Evolutionary conservation across 2,888 invertebrate genomes (phyloP), one percentile per base, ranked within the genome.

Genomic region (Unio delphinus): DNA sequence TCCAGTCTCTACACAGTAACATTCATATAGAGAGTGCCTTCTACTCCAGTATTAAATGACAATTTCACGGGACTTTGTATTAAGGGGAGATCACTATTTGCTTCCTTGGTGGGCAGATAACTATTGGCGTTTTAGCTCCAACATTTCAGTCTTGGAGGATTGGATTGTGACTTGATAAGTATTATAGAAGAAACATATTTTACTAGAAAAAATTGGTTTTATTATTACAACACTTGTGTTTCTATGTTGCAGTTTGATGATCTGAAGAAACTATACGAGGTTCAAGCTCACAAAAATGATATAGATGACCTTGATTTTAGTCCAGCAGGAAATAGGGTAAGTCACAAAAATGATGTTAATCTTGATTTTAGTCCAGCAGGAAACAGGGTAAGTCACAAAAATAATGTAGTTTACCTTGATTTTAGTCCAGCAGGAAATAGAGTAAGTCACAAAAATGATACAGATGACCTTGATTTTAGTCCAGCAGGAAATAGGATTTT

Each of bases 221-320:
- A 34, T 34, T 34, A 34, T 34, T 34, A 45, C 45, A 45, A 15
- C 26, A 61, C 6, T 20, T 45, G 3, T 64, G 34, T 26, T 64
- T 28, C 68, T 69, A 61, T 69, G 23, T 82, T 81, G 64, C 79
- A 90, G 86, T 96, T 96, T 89, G 97, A 97, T 0, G 93, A 94
- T 81, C 92, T 97, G 91, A 92, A 93, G 67, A 92, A 93, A 79
- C 87, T 93, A 28, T 92, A 92, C 83, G 94, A 94, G 80, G 91
- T 96, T 17, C 92, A 93, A 75, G 95, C 94, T 56, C 98, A 98
- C 86, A 93, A 92, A 68, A 95, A 95, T 90, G 98, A 98, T 92
- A 95, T 98, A 77, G 98, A 98, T 86, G 98, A 98, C 90, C 90
- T 98, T 67, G 97, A 97, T 91, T 95, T 98, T 88, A 95, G 95